These are phyloP conservation scores for Ellobium chinense DNA, from an alignment of 2,888 invertebrate genomes.

Conservation along the genomic window DNA sequence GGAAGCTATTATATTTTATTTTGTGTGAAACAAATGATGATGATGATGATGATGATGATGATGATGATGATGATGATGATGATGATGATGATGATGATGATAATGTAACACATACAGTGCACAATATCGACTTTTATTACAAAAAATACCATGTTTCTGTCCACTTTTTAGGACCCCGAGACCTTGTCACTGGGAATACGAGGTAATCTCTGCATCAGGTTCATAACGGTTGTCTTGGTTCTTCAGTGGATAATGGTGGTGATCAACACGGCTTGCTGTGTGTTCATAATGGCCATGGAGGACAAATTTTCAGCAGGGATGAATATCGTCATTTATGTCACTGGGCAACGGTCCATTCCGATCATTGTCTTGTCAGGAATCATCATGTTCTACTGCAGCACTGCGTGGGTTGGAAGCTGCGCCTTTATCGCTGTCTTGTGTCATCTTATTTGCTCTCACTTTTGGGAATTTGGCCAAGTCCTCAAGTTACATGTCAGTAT, in stretches of 20 bases:
- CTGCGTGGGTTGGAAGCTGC: background rate
- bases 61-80: constrained; percentile 19
- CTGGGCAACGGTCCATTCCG: background rate
- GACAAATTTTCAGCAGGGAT: constrained; percentile 19
- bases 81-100: constrained; percentile 16
- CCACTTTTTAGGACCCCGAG: constrained; percentile 5
- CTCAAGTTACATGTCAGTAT: constrained; percentile 20
- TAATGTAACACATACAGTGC: too few relatives aligned
- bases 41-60: background rate
- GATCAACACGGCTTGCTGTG: background rate
- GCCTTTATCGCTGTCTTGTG: background rate
- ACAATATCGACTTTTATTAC: too few relatives aligned
- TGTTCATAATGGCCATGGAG: constrained; percentile 4
- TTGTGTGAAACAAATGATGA: too few relatives aligned
- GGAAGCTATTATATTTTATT: too few relatives aligned
- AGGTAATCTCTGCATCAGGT: background rate
- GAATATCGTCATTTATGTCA: constrained; percentile 9
- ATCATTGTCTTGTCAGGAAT: background rate
- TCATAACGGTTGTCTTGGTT: background rate
- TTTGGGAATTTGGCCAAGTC: background rate
- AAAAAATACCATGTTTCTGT: too few relatives aligned
- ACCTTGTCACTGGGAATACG: constrained; percentile 14
- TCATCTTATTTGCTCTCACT: background rate
- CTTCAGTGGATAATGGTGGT: background rate
- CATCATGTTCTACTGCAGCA: background rate